Conservation (phyloP, 2,113 vertebrate genomes). For the Bolborhynchus lineola region DNA sequence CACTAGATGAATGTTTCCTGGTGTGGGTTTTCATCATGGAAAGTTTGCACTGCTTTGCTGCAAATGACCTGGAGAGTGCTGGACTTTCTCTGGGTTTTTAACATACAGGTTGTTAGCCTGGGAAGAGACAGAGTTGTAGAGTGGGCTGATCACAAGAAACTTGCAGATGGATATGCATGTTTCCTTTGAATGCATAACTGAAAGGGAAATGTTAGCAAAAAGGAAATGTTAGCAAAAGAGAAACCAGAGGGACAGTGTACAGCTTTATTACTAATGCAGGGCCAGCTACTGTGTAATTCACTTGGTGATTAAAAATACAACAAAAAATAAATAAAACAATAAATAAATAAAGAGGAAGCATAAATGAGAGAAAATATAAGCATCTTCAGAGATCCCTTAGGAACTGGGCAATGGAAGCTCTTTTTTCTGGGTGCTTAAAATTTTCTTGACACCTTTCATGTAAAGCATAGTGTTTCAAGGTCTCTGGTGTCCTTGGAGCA, state of each 20-base stretch:
- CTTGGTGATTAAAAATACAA: constrained; percentile 5
- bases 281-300: neutral
- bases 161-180: neutral
- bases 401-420: neutral
- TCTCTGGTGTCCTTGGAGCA: neutral
- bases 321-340: neutral
- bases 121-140: neutral
- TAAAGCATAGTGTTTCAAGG: neutral
- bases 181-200: neutral
- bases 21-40: neutral
- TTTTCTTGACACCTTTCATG: neutral
- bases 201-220: constrained; percentile 12
- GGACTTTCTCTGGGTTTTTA: neutral
- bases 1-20: neutral
- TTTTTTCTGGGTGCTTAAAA: neutral
- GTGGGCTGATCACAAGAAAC: neutral
- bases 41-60: neutral
- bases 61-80: neutral
- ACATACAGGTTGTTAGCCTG: neutral
- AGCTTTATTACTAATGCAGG: neutral
- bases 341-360: neutral
- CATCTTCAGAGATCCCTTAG: neutral
- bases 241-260: neutral
- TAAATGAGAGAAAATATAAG: neutral
- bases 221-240: constrained; percentile 7